Conservation (phyloP, 2,888 invertebrate genomes). For the Margaritifera margaritifera region DNA sequence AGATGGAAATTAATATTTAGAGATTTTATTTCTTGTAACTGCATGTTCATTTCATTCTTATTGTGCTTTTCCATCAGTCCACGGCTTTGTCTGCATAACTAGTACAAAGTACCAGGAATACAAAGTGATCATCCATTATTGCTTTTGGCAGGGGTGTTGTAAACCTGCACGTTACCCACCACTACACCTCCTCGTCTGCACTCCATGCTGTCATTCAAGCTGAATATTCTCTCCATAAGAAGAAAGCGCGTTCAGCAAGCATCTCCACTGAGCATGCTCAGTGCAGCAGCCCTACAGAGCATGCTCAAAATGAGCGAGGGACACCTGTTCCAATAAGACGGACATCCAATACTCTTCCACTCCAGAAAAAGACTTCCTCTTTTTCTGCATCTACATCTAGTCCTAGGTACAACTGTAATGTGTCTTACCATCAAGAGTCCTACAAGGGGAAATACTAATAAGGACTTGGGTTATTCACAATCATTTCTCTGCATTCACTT, state of each 20-base stretch:
- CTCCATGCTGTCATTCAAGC: conserved; percentile 57
- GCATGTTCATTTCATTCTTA: too few relatives aligned
- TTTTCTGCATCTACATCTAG: conserved; percentile 33
- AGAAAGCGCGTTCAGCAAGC: conserved; percentile 23
- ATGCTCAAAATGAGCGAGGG: conserved; percentile 10
- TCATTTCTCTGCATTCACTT: too few relatives aligned
- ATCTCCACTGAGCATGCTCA: conserved; percentile 27
- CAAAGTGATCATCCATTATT: conserved; percentile 6
- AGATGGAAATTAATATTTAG: too few relatives aligned
- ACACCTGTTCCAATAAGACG: conserved; percentile 14
- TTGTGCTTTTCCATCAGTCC: too few relatives aligned
- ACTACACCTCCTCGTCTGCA: conserved; percentile 58
- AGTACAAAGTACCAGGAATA: too few relatives aligned
- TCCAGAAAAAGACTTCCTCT: conserved; percentile 45
- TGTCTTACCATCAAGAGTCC: not conserved
- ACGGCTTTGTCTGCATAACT: too few relatives aligned
- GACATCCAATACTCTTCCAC: conserved; percentile 44
- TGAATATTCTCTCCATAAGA: conserved; percentile 34
- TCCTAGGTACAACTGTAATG: conserved; percentile 31
- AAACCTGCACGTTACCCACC: conserved; percentile 57
- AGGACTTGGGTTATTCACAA: too few relatives aligned
- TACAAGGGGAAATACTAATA: too few relatives aligned
- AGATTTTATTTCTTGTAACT: too few relatives aligned
- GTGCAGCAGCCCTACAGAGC: conserved; percentile 10
- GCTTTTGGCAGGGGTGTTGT: conserved; percentile 61